Evolutionary conservation across 2,113 vertebrate species (phyloP).

Genomic region (Chiloscyllium plagiosum): DNA sequence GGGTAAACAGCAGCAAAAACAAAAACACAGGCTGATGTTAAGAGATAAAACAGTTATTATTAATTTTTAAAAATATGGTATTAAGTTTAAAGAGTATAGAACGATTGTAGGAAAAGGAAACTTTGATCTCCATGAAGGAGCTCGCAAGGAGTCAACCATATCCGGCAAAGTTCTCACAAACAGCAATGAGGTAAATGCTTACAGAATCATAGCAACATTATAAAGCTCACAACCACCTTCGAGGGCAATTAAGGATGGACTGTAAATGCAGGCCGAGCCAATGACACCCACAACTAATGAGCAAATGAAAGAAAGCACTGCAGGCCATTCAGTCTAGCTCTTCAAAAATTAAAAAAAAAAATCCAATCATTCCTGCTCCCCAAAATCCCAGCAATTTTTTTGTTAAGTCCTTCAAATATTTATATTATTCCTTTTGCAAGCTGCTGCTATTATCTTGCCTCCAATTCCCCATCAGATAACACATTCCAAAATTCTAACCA

Average conservation of each 20-base stretch:
- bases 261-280: no score
- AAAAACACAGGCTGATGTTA: no score
- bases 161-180: neutral
- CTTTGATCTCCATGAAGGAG: no score
- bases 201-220: neutral
- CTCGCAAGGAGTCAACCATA: no score
- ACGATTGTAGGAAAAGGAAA: no score
- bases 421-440: neutral
- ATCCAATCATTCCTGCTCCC: neutral
- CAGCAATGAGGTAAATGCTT: neutral
- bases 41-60: no score
- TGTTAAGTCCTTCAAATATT: neutral
- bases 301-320: no score
- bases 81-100: no score
- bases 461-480: neutral
- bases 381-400: neutral
- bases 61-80: no score
- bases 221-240: neutral
- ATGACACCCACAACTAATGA: no score
- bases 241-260: no score
- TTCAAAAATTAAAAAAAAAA: neutral
- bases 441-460: neutral
- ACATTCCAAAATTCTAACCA: neutral
- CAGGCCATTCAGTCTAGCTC: neutral
- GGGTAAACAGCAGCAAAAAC: no score